Conservation (phyloP, 2,113 vertebrate species). For the Triplophysa dalaica region DNA sequence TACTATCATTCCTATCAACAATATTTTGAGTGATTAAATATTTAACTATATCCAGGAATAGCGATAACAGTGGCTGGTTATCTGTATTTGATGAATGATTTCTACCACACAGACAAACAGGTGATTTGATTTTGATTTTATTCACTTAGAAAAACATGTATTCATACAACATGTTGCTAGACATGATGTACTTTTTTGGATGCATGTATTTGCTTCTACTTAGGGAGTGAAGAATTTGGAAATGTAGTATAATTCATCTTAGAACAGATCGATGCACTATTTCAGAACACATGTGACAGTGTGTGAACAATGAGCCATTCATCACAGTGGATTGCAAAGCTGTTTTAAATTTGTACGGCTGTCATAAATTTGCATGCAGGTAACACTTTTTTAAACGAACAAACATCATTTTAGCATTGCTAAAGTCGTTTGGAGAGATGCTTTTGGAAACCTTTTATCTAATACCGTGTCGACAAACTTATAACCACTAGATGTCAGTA, state of each 20-base stretch:
- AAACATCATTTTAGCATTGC: neutral
- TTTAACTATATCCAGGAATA: neutral
- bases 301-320: conserved; percentile 18
- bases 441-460: neutral
- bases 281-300: neutral
- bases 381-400: neutral
- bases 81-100: neutral
- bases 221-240: conserved; percentile 20
- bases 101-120: neutral
- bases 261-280: conserved; percentile 16
- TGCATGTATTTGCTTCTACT: conserved; percentile 28
- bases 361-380: neutral
- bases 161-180: conserved; percentile 17
- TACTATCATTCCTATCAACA: no score
- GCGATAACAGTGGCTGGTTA: neutral
- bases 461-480: neutral
- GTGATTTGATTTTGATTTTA: conserved; percentile 26
- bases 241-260: neutral
- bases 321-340: conserved; percentile 19
- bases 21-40: neutral
- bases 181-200: conserved; percentile 10
- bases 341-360: neutral
- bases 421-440: neutral
- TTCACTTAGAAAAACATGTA: conserved; percentile 22
- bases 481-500: conserved; percentile 30